Evolutionary conservation across 2,113 vertebrate genomes (phyloP), one percentile per base, ranked within the genome.

Genomic region (Sinocyclocheilus grahami): DNA sequence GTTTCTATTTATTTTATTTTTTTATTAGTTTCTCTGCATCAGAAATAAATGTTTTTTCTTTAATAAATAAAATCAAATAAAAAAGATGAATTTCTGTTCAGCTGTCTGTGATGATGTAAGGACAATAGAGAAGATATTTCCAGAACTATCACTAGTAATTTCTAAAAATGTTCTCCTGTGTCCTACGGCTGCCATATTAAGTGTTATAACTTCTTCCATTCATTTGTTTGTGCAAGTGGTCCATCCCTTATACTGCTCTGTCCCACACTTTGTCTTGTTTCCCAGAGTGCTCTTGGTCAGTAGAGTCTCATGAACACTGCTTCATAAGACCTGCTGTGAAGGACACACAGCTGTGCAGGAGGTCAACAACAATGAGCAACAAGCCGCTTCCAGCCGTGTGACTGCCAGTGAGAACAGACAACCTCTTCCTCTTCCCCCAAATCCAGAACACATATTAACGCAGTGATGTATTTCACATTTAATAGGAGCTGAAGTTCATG

Each of bases 341-440:
- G 89, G 91, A 89, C 89, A 62, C 87, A 90, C 91, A 92, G 91
- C 92, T 91, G 91, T 67, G 75, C 71, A 87, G 84, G 84, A 67
- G 92, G 91, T 93, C 92, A 89, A 82, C 22, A 11, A 89, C 91
- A 93, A 94, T 85, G 87, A 94, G 92, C 90, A 91, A 91, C 91
- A 90, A 90, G 83, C 24, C 78, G 0, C 18, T 72, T 83, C 71
- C 42, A 42, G 42, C 7, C 42, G 8, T 39, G 39, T 84, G 87
- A 90, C 83, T 75, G 83, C 79, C 80, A 78, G 82, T 67, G 78
- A 80, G 75, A 46, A 65, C 27, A 82, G 81, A 88, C 77, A 53
- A 55, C n/a, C 14, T 9, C 53, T 75, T 80, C 58, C 78, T 80
- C 58, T 80, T 33, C 37, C 71, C 39, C 37, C 10, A 79, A 62